Conservation (phyloP, 2,888 invertebrate genomes). For the Ellobium chinense region DNA sequence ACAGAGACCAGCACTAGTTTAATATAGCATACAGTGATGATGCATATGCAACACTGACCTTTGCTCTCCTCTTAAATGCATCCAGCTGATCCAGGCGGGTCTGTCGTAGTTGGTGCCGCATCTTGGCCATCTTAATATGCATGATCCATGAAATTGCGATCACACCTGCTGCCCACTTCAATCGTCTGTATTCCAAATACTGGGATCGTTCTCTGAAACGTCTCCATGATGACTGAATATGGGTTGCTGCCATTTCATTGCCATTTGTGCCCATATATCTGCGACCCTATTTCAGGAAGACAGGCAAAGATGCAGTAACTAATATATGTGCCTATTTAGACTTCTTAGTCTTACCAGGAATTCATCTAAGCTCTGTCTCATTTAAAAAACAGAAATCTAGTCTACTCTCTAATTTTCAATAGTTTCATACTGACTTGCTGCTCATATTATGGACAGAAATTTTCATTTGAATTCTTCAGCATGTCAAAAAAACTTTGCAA, state of each 20-base stretch:
- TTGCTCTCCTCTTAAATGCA: slow-evolving; percentile 68
- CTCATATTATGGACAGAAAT: no score
- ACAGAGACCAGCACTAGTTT: no score
- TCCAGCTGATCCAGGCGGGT: slow-evolving; percentile 73
- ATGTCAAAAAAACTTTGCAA: no score
- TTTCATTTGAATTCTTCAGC: no score
- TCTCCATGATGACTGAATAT: slow-evolving; percentile 76
- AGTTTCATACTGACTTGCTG: no score
- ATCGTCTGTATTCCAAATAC: slow-evolving; percentile 74
- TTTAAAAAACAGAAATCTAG: no score
- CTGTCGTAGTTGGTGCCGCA: slow-evolving; percentile 71
- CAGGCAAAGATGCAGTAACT: no score
- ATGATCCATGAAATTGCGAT: slow-evolving; percentile 79
- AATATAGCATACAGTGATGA: no score
- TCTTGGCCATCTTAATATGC: slow-evolving; percentile 76
- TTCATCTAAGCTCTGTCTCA: no score
- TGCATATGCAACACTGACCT: slow-evolving; percentile 62
- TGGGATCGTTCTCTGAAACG: slow-evolving; percentile 67
- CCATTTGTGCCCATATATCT: slow-evolving; percentile 73
- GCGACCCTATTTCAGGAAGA: slow-evolving; percentile 75
- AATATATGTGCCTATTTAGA: no score
- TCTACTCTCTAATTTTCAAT: no score
- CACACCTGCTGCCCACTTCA: slow-evolving; percentile 79
- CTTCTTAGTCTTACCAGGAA: no score
- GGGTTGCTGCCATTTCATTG: slow-evolving; percentile 72